Conservation (phyloP, 2,888 invertebrate species). For the Coelogynopora nodosa region DNA sequence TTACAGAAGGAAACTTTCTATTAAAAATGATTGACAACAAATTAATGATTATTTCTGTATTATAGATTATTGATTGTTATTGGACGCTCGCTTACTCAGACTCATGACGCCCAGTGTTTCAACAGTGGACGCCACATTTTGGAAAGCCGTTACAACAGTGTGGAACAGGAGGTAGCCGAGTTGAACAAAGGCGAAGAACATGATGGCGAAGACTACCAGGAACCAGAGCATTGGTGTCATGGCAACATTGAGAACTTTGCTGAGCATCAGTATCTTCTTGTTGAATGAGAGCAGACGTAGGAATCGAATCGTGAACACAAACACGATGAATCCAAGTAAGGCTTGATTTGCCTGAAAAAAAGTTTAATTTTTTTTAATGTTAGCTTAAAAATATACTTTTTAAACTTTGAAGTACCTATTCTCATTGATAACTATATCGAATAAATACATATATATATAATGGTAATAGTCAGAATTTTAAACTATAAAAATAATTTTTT, state of each 20-base stretch:
- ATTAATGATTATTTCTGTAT: too few relatives aligned
- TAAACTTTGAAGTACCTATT: too few relatives aligned
- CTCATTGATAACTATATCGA: too few relatives aligned
- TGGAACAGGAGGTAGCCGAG: constrained; percentile 53
- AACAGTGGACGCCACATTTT: constrained; percentile 52
- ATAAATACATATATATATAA: background rate
- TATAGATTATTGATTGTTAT: too few relatives aligned
- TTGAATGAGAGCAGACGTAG: constrained; percentile 61
- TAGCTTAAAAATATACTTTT: too few relatives aligned
- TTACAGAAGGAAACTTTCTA: too few relatives aligned
- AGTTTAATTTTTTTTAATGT: too few relatives aligned
- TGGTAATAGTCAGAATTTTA: background rate
- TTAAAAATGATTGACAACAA: too few relatives aligned
- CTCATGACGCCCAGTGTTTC: constrained; percentile 57
- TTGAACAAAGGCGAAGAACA: constrained; percentile 55
- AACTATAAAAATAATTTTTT: too few relatives aligned
- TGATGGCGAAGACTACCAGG: constrained; percentile 55
- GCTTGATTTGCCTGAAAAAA: constrained; percentile 52
- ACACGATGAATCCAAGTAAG: constrained; percentile 58
- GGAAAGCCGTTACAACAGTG: constrained; percentile 50
- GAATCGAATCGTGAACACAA: constrained; percentile 60
- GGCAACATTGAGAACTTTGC: constrained; percentile 54
- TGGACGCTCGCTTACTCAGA: constrained; percentile 52
- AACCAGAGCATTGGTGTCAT: constrained; percentile 57
- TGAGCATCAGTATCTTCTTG: constrained; percentile 55